Conservation (phyloP, 2,888 invertebrate genomes). For the Synanthedon vespiformis region DNA sequence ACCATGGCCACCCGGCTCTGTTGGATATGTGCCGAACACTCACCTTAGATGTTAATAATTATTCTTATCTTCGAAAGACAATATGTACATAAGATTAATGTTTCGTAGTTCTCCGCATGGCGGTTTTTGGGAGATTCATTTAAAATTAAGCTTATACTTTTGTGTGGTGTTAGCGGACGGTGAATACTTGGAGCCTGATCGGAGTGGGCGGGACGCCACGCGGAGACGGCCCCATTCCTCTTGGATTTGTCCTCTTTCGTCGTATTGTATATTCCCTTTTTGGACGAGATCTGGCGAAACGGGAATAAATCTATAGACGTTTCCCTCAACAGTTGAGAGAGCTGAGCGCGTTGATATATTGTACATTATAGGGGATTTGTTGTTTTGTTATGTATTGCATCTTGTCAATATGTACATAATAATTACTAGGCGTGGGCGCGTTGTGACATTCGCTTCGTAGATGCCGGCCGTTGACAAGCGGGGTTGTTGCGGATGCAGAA, state of each 20-base stretch:
- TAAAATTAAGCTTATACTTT: conserved; percentile 1
- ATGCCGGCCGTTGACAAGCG: conserved; percentile 18
- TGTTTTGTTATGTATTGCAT: conserved; percentile 55
- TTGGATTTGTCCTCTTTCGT: too few species aligned
- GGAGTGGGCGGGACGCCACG: conserved; percentile 28
- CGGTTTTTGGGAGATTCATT: conserved; percentile 14
- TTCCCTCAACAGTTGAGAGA: conserved; percentile 34
- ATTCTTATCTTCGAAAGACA: conserved; percentile 67
- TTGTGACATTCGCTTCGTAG: conserved; percentile 37
- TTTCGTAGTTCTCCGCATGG: conserved; percentile 55
- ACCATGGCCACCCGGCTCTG: conserved; percentile 3
- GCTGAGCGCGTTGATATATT: conserved; percentile 45
- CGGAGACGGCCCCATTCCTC: conserved; percentile 33
- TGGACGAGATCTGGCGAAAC: too few species aligned
- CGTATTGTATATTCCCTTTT: too few species aligned
- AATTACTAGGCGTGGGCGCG: conserved; percentile 32
- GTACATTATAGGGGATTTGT: conserved; percentile 53
- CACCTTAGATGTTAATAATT: conserved; percentile 46
- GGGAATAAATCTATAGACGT: conserved; percentile 27
- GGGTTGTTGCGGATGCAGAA: too few species aligned
- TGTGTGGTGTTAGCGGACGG: background rate
- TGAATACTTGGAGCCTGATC: background rate
- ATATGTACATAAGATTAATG: conserved; percentile 71
- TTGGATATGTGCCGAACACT: conserved; percentile 5
- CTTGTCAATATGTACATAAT: conserved; percentile 59